Evolutionary conservation across 2,113 vertebrate genomes (phyloP).

Genomic region (Struthio camelus): DNA sequence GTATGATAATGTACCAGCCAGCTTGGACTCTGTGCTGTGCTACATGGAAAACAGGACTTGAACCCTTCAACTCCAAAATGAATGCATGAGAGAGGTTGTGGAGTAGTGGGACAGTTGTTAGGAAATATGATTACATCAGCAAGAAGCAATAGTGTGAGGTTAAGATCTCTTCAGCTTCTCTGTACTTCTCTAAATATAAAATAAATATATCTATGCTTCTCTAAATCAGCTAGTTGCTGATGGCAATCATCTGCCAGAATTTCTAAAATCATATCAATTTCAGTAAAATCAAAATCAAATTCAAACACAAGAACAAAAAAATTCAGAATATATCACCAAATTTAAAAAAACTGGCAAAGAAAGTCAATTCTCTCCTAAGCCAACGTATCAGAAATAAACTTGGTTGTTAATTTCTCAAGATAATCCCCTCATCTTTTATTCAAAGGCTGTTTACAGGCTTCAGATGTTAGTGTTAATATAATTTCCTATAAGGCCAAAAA

Average conservation of each 20-base stretch:
- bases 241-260: not conserved
- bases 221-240: not conserved
- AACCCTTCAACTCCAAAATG: not conserved
- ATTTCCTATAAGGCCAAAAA: not conserved
- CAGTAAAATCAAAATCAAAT: not conserved
- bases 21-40: not conserved
- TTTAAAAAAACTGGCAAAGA: not conserved
- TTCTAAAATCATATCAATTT: not conserved
- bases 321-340: not conserved
- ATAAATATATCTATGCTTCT: fast-evolving
- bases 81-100: not conserved
- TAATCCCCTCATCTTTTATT: conserved; percentile 14
- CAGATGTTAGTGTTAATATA: not conserved
- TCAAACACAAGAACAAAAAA: not conserved
- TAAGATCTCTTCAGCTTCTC: not conserved
- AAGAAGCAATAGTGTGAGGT: not conserved
- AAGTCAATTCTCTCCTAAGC: not conserved
- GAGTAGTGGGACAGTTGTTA: not conserved
- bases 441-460: not conserved
- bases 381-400: not conserved
- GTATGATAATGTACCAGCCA: not conserved
- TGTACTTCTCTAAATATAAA: too few species aligned
- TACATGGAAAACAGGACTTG: not conserved
- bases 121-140: fast-evolving
- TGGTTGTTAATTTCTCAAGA: conserved; percentile 3